Percentiles rank a stretch among this genome's conserved stretches.
Evolutionary conservation across 2,888 invertebrate genomes (phyloP).

Genomic region (Thymelicus lineola): DNA sequence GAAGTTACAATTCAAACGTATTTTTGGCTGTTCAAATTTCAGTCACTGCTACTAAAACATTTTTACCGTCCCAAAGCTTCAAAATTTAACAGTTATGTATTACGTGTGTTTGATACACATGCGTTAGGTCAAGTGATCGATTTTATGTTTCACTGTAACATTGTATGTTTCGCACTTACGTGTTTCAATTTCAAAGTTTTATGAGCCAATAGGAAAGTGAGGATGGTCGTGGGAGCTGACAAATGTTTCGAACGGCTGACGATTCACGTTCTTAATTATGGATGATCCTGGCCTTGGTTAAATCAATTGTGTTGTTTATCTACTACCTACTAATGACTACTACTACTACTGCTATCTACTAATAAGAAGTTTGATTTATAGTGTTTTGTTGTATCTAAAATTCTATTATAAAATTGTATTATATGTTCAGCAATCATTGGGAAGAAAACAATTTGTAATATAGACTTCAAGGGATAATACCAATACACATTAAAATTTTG

Average conservation of each 20-base stretch:
- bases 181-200: conserved; percentile 67
- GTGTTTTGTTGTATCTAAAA: background rate
- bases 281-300: conserved; percentile 48
- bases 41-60: background rate
- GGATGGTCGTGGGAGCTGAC: conserved; percentile 58
- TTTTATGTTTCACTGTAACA: conserved; percentile 61
- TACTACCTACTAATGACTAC: background rate
- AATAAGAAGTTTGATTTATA: background rate
- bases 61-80: background rate
- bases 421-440: no score
- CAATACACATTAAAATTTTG: no score
- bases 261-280: conserved; percentile 69
- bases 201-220: conserved; percentile 53
- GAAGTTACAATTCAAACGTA: background rate
- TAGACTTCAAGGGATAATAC: no score
- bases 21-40: background rate
- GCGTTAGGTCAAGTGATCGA: conserved; percentile 60
- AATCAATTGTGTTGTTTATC: background rate
- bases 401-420: background rate
- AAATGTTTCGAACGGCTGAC: conserved; percentile 59
- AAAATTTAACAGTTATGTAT: background rate
- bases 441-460: no score
- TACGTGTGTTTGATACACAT: conserved; percentile 53
- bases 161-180: conserved; percentile 65
- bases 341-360: no score